These are phyloP conservation scores for Pantherophis vulpinus DNA, from an alignment of 2,797 vertebrate species.

Conservation along the genomic window DNA sequence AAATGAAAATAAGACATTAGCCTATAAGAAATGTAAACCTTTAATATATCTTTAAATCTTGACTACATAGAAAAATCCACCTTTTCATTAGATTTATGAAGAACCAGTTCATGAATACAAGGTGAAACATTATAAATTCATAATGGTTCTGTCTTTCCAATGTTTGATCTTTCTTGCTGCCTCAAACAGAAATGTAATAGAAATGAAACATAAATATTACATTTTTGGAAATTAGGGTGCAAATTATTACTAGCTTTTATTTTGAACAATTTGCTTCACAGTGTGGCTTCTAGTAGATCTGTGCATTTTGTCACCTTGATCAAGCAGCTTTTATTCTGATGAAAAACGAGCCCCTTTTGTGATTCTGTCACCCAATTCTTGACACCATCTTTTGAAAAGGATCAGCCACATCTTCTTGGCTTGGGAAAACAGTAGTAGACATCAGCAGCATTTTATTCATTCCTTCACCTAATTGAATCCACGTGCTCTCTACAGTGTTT, in stretches of 20 bases:
- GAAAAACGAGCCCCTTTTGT: not conserved
- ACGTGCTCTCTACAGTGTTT: not conserved
- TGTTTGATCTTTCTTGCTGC: not conserved
- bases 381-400: not conserved
- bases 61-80: not conserved
- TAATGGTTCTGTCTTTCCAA: not conserved
- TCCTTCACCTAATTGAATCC: not conserved
- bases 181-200: not conserved
- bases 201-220: not conserved
- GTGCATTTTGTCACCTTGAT: not conserved
- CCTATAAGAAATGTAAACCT: not conserved
- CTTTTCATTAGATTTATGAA: not conserved
- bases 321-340: not conserved
- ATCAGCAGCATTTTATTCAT: not conserved
- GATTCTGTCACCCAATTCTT: not conserved
- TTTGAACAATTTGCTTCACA: not conserved
- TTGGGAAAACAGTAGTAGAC: not conserved
- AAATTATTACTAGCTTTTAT: not conserved
- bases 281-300: not conserved
- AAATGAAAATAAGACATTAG: not conserved
- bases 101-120: not conserved
- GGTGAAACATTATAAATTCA: not conserved
- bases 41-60: not conserved
- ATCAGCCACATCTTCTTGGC: not conserved
- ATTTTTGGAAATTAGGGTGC: not conserved